Conservation (phyloP, 2,888 invertebrate species). For the Mylabris sibirica region DNA sequence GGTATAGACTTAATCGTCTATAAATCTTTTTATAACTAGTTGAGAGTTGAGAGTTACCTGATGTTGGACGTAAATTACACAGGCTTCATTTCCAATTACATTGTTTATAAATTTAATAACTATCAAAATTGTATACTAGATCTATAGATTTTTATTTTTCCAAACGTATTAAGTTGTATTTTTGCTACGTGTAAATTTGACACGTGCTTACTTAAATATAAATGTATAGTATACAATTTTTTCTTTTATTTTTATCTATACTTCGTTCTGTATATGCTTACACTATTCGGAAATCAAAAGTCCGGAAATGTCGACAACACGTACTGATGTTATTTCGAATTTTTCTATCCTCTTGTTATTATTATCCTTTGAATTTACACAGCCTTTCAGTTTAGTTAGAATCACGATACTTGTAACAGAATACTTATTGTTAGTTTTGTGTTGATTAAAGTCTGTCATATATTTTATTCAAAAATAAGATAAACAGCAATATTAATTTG, state of each 20-base stretch:
- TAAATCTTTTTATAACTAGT: not conserved
- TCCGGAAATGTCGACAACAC: conserved; percentile 25
- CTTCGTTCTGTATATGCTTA: not conserved
- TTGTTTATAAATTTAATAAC: not conserved
- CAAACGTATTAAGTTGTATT: conserved; percentile 10
- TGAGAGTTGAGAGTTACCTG: not conserved
- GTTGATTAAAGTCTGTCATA: conserved; percentile 24
- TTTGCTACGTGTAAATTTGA: conserved; percentile 19
- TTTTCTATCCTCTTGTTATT: conserved; percentile 14
- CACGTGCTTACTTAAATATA: not conserved
- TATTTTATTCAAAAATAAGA: conserved; percentile 24
- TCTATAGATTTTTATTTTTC: not conserved
- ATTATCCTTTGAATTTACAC: conserved; percentile 16
- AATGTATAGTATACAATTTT: conserved; percentile 9
- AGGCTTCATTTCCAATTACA: not conserved
- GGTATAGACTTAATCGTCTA: not conserved
- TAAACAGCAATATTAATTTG: conserved; percentile 27
- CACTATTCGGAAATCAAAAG: not conserved
- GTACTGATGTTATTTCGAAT: conserved; percentile 20
- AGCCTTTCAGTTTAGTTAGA: conserved; percentile 23
- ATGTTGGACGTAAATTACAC: not conserved
- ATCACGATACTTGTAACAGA: conserved; percentile 23
- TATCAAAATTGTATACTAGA: not conserved
- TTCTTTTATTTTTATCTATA: conserved; percentile 13
- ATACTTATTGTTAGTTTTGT: conserved; percentile 16